Percentiles rank a stretch among this genome's conserved stretches.
Conservation (phyloP, 2,113 vertebrate genomes). For the Solea solea region DNA sequence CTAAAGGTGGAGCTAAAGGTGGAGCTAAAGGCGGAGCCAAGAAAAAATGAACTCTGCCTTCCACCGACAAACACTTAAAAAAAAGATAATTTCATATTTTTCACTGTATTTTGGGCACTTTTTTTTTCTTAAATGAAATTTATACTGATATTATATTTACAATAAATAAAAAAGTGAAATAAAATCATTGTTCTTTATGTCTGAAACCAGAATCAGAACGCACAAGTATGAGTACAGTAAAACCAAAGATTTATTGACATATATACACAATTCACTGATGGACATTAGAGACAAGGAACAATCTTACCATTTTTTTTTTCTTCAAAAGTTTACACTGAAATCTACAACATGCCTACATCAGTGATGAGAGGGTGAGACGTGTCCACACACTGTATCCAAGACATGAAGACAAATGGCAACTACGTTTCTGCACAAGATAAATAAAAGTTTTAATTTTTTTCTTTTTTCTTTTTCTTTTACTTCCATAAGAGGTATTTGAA, state of each 20-base stretch:
- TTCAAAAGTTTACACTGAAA: constrained; percentile 61
- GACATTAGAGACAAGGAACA: constrained; percentile 57
- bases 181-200: constrained; percentile 18
- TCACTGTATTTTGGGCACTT: constrained; percentile 17
- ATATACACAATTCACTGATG: constrained; percentile 66
- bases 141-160: constrained; percentile 51
- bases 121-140: constrained; percentile 52
- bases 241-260: constrained; percentile 70
- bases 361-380: constrained; percentile 32
- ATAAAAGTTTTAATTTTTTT: constrained; percentile 59
- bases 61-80: constrained; percentile 27
- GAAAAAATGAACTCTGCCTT: constrained; percentile 69
- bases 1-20: constrained; percentile 52
- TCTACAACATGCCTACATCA: constrained; percentile 57
- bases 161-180: constrained; percentile 32
- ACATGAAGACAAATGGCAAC: constrained; percentile 38
- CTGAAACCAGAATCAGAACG: constrained; percentile 9
- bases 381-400: constrained; percentile 32
- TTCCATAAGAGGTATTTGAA: constrained; percentile 69
- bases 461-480: constrained; percentile 28
- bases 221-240: constrained; percentile 34
- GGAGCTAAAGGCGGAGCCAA: constrained; percentile 68
- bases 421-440: constrained; percentile 67
- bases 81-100: constrained; percentile 30
- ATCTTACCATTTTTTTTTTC: constrained; percentile 46